Conservation (phyloP, 2,797 vertebrate species). For the Morelia viridis region DNA sequence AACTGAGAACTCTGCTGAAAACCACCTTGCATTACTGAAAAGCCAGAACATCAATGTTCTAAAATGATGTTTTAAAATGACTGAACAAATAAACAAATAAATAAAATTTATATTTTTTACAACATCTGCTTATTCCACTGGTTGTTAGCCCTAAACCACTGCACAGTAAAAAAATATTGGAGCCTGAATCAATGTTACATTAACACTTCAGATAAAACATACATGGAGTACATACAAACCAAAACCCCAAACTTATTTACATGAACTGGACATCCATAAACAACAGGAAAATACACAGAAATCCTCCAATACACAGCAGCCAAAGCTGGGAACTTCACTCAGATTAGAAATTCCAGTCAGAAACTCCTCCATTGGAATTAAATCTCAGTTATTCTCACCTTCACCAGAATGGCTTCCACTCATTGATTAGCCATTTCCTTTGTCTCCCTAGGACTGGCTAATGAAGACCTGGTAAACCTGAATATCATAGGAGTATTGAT, state of each 20-base stretch:
- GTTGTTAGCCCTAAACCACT: not conserved
- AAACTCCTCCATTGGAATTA: not conserved
- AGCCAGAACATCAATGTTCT: not conserved
- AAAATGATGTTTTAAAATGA: not conserved
- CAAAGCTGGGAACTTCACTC: not conserved
- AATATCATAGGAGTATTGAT: no score
- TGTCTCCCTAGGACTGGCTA: no score
- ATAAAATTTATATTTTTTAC: not conserved
- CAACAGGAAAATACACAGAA: not conserved
- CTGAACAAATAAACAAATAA: not conserved
- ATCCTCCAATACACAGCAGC: not conserved
- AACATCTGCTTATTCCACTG: not conserved
- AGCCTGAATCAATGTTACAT: not conserved
- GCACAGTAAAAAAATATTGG: not conserved
- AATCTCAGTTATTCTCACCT: not conserved
- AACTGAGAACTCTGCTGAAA: not conserved
- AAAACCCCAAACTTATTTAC: not conserved
- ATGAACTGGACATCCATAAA: not conserved
- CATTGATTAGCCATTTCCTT: no score
- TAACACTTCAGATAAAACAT: not conserved
- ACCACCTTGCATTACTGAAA: not conserved
- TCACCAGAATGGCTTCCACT: not conserved
- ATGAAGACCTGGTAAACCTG: no score
- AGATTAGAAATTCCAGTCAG: not conserved
- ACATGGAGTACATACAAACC: not conserved